phyloP scores from a whole-genome alignment of 2,797 vertebrate genomes.

The Pangasius djambal region DNA sequence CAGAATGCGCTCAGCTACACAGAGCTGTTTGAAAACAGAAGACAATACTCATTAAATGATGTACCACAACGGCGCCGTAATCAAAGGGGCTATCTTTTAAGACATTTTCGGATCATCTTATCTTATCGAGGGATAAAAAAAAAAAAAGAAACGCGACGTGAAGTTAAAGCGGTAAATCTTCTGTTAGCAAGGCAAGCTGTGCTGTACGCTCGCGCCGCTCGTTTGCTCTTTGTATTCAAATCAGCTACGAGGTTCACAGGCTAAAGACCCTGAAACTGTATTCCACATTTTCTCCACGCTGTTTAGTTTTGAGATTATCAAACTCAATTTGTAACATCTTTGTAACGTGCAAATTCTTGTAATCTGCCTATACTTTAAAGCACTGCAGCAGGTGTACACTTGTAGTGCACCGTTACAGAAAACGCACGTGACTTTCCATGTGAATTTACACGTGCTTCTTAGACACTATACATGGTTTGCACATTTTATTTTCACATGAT shows the following conservation, averaged over 20 bases:
- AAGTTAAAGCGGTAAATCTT: background rate
- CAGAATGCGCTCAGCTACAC: conserved; percentile 11
- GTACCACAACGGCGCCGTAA: background rate
- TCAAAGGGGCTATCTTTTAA: conserved; percentile 1
- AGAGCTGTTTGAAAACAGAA: conserved; percentile 30
- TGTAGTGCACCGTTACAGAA: background rate
- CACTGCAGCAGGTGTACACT: background rate
- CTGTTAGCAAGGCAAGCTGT: too few relatives aligned
- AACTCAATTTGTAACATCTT: background rate
- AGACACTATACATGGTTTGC: background rate
- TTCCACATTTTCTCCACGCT: background rate
- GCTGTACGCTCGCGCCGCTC: background rate
- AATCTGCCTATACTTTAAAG: background rate
- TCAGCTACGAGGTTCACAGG: background rate
- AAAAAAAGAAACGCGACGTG: background rate
- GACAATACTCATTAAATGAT: conserved; percentile 41
- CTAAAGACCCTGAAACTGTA: background rate
- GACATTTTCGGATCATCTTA: conserved; percentile 23
- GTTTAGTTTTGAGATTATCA: background rate
- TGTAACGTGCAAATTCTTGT: background rate
- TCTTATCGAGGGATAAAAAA: conserved; percentile 27
- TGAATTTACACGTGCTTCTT: background rate
- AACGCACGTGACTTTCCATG: background rate
- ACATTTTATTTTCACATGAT: background rate
- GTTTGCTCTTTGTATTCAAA: conserved; percentile 13